These are phyloP conservation scores for Ypsolopha sequella DNA, from an alignment of 2,888 invertebrate genomes.

Conservation along the genomic window DNA sequence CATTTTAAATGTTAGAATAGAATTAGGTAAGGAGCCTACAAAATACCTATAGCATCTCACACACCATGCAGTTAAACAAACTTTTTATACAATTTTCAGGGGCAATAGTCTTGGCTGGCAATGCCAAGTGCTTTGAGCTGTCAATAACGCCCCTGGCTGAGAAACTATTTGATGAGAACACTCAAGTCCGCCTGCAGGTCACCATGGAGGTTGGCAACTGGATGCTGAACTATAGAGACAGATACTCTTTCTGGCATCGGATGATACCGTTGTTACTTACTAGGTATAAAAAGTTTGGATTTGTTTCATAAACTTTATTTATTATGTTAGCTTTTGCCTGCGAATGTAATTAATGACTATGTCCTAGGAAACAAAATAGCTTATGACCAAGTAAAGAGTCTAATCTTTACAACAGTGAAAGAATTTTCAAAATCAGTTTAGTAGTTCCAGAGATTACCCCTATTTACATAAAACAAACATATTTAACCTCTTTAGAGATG, in stretches of 20 bases:
- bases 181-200: constrained; percentile 82
- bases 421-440: too few relatives aligned
- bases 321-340: too few relatives aligned
- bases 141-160: constrained; percentile 87
- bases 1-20: too few relatives aligned
- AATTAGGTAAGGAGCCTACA: too few relatives aligned
- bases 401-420: too few relatives aligned
- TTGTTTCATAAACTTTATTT: too few relatives aligned
- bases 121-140: constrained; percentile 78
- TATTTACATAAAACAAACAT: too few relatives aligned
- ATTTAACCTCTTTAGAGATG: too few relatives aligned
- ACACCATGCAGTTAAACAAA: neutral
- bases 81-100: constrained; percentile 34
- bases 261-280: constrained; percentile 88
- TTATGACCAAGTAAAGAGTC: too few relatives aligned
- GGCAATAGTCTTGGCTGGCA: constrained; percentile 76
- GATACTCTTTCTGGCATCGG: constrained; percentile 91
- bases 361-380: too few relatives aligned
- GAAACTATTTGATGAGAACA: constrained; percentile 87
- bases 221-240: constrained; percentile 82
- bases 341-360: too few relatives aligned
- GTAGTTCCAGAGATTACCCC: too few relatives aligned
- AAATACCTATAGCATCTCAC: neutral
- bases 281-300: constrained; percentile 57
- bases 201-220: constrained; percentile 82